These are phyloP conservation scores for Drepana arcuata DNA, from an alignment of 1,140 invertebrate genomes.

Conservation along the genomic window DNA sequence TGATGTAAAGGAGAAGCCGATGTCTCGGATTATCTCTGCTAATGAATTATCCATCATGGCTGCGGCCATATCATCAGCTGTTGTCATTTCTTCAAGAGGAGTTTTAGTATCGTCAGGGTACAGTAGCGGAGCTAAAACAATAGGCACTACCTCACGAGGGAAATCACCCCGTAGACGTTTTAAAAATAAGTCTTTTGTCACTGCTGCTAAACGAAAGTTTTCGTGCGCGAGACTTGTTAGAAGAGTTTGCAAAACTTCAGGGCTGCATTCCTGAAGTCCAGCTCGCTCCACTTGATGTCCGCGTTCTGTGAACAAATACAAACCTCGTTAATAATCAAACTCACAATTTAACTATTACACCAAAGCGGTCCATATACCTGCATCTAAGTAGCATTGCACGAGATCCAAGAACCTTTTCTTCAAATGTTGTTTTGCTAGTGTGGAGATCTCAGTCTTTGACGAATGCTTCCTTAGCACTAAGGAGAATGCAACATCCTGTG, in stretches of 20 bases:
- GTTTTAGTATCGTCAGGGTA: constrained; percentile 86
- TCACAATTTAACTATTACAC: too few species aligned
- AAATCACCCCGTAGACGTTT: constrained; percentile 88
- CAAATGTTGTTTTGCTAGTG: constrained; percentile 83
- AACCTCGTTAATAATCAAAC: too few species aligned
- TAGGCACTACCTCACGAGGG: constrained; percentile 88
- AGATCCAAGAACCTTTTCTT: constrained; percentile 88
- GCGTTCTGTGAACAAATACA: constrained; percentile 67
- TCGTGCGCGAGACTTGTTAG: constrained; percentile 72
- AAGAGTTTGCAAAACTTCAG: constrained; percentile 90
- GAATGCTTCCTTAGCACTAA: constrained; percentile 87
- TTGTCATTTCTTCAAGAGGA: constrained; percentile 73
- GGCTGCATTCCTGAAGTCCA: constrained; percentile 89
- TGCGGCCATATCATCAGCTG: constrained; percentile 68
- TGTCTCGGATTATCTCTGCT: constrained; percentile 89
- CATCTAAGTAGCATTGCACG: constrained; percentile 87
- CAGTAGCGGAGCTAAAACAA: constrained; percentile 88
- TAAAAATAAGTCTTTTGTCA: constrained; percentile 86
- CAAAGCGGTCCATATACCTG: constrained; percentile 43
- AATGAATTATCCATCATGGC: constrained; percentile 81
- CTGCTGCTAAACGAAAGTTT: constrained; percentile 75
- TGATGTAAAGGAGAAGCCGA: constrained; percentile 90
- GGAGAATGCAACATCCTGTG: constrained; percentile 92
- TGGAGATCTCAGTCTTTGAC: constrained; percentile 80
- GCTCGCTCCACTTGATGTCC: constrained; percentile 79